Base-by-base conservation (phyloP, 2,113 vertebrate species). In the Ivindomyrus marchei region DNA sequence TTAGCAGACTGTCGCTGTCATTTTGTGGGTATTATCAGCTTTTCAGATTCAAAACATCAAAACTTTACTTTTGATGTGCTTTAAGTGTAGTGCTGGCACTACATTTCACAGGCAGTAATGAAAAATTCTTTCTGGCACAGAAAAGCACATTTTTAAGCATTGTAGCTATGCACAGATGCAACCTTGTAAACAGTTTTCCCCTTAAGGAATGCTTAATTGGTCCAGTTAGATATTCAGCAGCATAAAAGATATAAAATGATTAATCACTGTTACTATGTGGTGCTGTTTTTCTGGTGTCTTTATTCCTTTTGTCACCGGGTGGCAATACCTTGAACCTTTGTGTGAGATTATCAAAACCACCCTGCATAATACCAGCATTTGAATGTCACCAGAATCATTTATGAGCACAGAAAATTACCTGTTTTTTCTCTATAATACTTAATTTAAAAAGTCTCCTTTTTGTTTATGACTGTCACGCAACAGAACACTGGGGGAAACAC, bases 21-120 rank as follows among this genome's bases (percentile, higher is more conserved):
- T 80, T 80, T 80, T 80, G 13, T 80, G 36, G 31, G 74, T 80
- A 80, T 80, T 80, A 80, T 80, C 31, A 80, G 74, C 74, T 80
- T 80, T 80, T 80, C 74, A 80, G 36, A 80, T 80, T 42, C 74
- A 80, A 80, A 80, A 39, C 74, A 80, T 80, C 74, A 39, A 36
- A 80, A 80, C 74, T 80, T 80, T 80, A 80, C 74, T 80, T 80
- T 80, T 80, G 74, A 80, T 42, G 74, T 42, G 36, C 74, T 80
- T 80, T 80, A 80, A 80, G 74, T 80, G 31, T 42, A 39, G 36
- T 39, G 74, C 17, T 80, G 31, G 15, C 36, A 42, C 36, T 42
- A 42, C 74, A 42, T 80, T 80, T 80, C 74, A 80, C 31, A 39
- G 36, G 36, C 36, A 42, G 74, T 15, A 42, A 80, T 39, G n/a